Base-by-base conservation (phyloP, 2,113 vertebrate genomes). In the Sylvia atricapilla region DNA sequence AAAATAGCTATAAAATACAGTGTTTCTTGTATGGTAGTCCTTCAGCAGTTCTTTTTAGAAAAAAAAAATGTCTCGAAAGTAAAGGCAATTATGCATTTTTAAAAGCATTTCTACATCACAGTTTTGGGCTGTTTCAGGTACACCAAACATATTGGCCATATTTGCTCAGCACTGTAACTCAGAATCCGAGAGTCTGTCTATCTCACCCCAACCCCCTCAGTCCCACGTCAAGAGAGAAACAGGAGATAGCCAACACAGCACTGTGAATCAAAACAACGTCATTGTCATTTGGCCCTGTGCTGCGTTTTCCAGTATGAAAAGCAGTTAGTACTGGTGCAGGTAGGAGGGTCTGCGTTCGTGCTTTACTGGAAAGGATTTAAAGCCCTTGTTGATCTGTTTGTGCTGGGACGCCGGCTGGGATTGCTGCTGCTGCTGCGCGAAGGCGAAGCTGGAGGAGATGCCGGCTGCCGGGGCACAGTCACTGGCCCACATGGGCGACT, bases 301-400 rank as follows among this genome's bases (percentile, higher is more conserved):
- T 63, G 94, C 84, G 2, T 49, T 62, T 74, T 28, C 59, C 93
- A 55, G 23, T 16, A 14, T 4, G 41, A 76, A 53, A 30, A 77
- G 52, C 82, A 43, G 13, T 99, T 97, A 99, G 98, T 99, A 99
- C 97, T 99, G 99, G 93, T 99, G 99, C 97, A 99, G 98, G 97
- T 99, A 99, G 24, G 99, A 99, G 1, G 99, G 98, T 96, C 99
- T 98, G 95, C 99, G 98, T 74, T 99, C 99, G 14, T 98, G 99
- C 98, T 99, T 99, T 55, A 99, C 98, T 0, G 99, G 99, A 95
- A 99, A 99, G 66, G 98, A 98, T 98, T 99, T 99, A 87, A 99
- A 99, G 98, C 99, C 99, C 99, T 99, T 99, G 93, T 98, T 98
- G 39, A 98, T 98, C 62, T 97, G 98, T 98, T 99, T 99, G 97